Base-by-base conservation (phyloP, 2,888 invertebrate species). In the Toxonevra muliebris region DNA sequence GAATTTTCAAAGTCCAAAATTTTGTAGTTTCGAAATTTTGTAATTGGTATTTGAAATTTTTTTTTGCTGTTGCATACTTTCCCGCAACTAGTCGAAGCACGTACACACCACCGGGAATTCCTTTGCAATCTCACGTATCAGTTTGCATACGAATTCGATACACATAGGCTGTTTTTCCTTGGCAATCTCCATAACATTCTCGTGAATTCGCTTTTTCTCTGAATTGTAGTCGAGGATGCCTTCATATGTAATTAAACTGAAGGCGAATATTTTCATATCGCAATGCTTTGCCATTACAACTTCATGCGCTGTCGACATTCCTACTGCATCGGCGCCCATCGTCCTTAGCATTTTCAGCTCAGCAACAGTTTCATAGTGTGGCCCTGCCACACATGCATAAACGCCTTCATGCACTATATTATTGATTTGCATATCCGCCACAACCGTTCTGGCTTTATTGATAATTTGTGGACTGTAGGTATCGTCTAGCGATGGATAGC, bases 361-460 rank as follows among this genome's bases (percentile, higher is more conserved):
- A 0, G 98, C 95, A 0, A 97, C 94, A 0, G 98, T 97, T 86
- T 99, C 98, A 81, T 92, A 98, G 84, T 93, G 94, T 0, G 98
- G 98, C 0, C 98, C 98, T 1, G 95, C 96, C 11, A 96, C 88
- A 84, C 96, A 96, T 1, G 94, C 92, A 87, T 98, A 99, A 10
- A 98, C 95, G 0, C 98, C 98, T 79, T 96, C 94, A 68, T 90
- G 91, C 1, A 96, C 86, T 70, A 90, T 90, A 66, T 91, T 86
- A 9, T 88, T 88, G 19, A 95, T 89, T 7, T 90, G 90, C 79
- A 94, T 87, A 62, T 92, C 90, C 71, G 90, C 87, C 10, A 91
- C 91, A 15, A 94, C 84, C 84, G 90, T 85, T 75, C 89, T 88
- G 0, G 93, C 94, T 65, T 92, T 86, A 66, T 90, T 87, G 68